phyloP scores from a whole-genome alignment of 2,797 vertebrate genomes.

The Darevskia mixta region DNA sequence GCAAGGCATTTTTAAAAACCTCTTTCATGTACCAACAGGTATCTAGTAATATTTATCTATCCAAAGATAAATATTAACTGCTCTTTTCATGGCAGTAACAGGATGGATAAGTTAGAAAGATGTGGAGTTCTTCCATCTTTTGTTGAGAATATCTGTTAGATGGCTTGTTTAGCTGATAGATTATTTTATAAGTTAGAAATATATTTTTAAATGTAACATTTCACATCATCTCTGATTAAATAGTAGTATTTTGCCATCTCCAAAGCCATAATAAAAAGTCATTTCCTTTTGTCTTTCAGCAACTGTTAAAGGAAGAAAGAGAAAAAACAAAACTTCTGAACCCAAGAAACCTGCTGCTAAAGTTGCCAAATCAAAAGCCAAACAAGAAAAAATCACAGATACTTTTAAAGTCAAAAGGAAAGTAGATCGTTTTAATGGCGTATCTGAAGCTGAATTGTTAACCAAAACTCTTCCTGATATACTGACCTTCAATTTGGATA shows the following conservation, averaged over 20 bases:
- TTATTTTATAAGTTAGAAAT: neutral
- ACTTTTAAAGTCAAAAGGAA: constrained; percentile 97
- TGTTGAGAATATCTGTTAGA: neutral
- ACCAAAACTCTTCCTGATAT: constrained; percentile 97
- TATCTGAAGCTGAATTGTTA: constrained; percentile 95
- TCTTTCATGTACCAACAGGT: neutral
- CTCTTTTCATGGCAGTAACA: neutral
- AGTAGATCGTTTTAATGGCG: constrained; percentile 96
- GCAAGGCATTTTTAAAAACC: neutral
- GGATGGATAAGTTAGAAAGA: neutral
- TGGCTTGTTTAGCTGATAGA: neutral
- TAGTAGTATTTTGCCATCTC: neutral
- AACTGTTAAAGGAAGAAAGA: constrained; percentile 88
- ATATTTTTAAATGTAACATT: neutral
- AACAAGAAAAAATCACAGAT: constrained; percentile 96
- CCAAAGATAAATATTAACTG: neutral
- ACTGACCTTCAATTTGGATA: constrained; percentile 94
- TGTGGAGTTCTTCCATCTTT: neutral
- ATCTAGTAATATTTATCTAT: neutral
- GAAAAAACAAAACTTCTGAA: constrained; percentile 77
- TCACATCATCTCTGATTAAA: neutral
- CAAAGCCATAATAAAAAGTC: neutral
- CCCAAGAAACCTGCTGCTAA: constrained; percentile 82
- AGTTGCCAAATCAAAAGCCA: constrained; percentile 83
- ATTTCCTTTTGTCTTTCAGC: constrained; percentile 70